A percentile compares a stretch with the other conserved stretches of the same genome.
Conservation (phyloP, 2,113 vertebrate species). For the Siphamia tubifer region DNA sequence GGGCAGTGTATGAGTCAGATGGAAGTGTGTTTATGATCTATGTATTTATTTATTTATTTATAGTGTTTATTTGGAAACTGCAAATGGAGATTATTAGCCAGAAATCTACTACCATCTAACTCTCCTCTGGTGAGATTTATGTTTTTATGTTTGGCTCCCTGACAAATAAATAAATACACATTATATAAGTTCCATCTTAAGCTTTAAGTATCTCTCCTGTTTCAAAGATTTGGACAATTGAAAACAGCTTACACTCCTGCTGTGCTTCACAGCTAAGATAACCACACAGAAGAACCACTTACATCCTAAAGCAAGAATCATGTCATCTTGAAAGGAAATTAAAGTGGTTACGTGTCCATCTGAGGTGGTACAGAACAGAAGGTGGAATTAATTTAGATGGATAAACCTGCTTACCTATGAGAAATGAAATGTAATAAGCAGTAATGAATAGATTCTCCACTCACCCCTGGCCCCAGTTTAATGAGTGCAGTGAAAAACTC, state of each 20-base stretch:
- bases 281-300: constrained; percentile 39
- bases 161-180: no score
- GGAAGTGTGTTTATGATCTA: no score
- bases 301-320: constrained; percentile 22
- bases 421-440: constrained; percentile 43
- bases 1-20: no score
- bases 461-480: constrained; percentile 37
- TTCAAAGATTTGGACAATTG: no score
- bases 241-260: constrained; percentile 31
- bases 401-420: constrained; percentile 43
- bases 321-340: constrained; percentile 5
- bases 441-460: constrained; percentile 36
- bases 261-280: constrained; percentile 33
- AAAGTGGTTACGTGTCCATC: constrained; percentile 13
- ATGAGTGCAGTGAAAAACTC: constrained; percentile 7
- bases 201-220: neutral
- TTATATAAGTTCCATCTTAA: neutral
- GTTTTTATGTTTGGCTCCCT: no score
- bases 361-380: constrained; percentile 22
- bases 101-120: no score
- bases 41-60: no score
- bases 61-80: no score
- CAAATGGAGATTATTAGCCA: no score
- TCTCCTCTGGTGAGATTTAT: no score
- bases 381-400: constrained; percentile 38